Evolutionary conservation across 2,797 vertebrate species (phyloP), one percentile per base, ranked within the genome.

Genomic region (Zenarchopterus dispar): DNA sequence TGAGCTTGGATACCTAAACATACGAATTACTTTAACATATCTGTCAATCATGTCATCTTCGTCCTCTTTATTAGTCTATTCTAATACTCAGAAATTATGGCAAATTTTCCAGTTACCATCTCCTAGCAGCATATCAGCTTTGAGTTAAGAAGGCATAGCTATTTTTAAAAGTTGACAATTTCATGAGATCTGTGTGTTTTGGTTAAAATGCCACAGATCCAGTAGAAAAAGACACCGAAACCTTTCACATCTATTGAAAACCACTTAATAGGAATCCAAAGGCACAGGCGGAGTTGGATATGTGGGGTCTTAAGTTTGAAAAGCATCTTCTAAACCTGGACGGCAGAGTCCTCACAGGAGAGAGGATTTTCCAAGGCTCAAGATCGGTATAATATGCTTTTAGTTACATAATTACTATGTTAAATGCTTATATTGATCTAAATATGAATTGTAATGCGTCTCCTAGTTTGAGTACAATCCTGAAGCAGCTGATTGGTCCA

Each of bases 251-350:
- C 28, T 28, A 7, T 8, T 62, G 17, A 23, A 50, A 60, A 51
- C 62, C 2, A 18, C 73, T 64, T 73, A 66, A 8, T 75, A 98
- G 97, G 73, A 94, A 95, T 36, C 42, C 91, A 13, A 93, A 91
- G 0, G 95, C 94, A 8, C 95, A 96, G 86, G 86, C 89, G 24
- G 95, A 97, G 49, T 84, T 99, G 51, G 86, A 80, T 4, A 94
- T 94, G 70, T 99, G 97, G 96, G 96, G 97, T 31, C 84, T 99
- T 50, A 91, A 79, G 78, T 99, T 99, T 73, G 97, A 98, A 70
- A 93, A 93, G 46, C 84, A 91, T 17, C 85, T 97, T 28, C 74
- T 97, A 17, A 91, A 84, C 18, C 88, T 98, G 75, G 85, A 61
- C 0, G 97, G 93, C 73, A 93, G 97, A 87, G 91, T 98, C 47